Evolutionary conservation across 2,113 vertebrate species (phyloP), one percentile per base, ranked within the genome.

Genomic region (Catharus bicknelli): DNA sequence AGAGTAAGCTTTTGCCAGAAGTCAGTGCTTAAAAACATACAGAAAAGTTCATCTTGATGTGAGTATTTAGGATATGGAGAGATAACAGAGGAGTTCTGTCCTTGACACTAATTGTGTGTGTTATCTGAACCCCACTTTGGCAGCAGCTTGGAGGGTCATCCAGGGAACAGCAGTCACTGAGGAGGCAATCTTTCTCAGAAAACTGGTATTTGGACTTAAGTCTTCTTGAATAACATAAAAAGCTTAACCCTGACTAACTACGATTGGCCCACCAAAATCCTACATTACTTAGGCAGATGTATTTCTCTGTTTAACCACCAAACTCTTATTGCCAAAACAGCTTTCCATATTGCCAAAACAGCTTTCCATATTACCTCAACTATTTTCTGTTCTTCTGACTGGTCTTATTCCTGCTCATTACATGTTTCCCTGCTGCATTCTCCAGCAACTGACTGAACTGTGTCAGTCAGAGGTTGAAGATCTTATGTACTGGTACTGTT

Each of bases 391-490:
- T 70, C 36, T 76, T 5, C 50, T 84, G 6, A 36, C 38, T 73
- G 32, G 7, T 73, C 16, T 67, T 80, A 30, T 15, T 63, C 26
- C 21, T 50, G 73, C n/a, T 45, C 9, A 38, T 86, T 45, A 15
- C 21, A 1, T 61, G 7, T 72, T 94, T 88, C 25, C 15, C 23
- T 81, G 30, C 15, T 90, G 27, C 13, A 34, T 26, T 85, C n/a
- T 59, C 29, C 57, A 80, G 32, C 18, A 83, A 29, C 34, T 69
- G 20, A 66, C 42, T 83, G 53, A 90, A 63, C 17, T 18, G 9
- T 14, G 19, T 42, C 2, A 1, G 18, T 34, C 3, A 1, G 16
- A 88, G 29, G 17, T 7, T 23, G 19, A 26, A 9, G 4, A 12
- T 64, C 25, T 90, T 77, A 32, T 0, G 0, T 29, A 43, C 2